A percentile compares a stretch with the other conserved stretches of the same genome.
These are phyloP conservation scores for Oplegnathus fasciatus DNA, from an alignment of 2,113 vertebrate species.

Conservation along the genomic window DNA sequence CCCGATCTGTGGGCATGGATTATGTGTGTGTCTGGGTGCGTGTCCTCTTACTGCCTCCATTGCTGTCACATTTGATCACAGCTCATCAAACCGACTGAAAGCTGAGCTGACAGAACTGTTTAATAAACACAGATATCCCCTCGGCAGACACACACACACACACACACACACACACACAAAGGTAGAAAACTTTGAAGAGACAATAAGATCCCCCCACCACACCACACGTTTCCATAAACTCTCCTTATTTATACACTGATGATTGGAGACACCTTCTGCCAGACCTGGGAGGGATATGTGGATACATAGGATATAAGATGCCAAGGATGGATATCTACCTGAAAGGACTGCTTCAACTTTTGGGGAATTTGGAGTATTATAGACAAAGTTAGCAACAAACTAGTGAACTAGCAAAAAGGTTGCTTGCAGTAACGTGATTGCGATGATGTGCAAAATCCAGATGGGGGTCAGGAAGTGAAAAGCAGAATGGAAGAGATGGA, in stretches of 20 bases:
- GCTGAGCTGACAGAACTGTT: conserved; percentile 57
- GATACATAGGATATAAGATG: not conserved
- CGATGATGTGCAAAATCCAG: too few relatives aligned
- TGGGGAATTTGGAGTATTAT: not conserved
- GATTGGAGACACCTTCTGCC: not conserved
- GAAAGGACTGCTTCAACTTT: not conserved
- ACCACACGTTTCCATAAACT: not conserved
- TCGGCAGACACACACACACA: too few relatives aligned
- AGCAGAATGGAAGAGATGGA: too few relatives aligned
- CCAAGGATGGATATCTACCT: not conserved
- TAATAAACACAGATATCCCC: conserved; percentile 45
- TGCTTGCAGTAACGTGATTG: too few relatives aligned
- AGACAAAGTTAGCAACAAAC: too few relatives aligned
- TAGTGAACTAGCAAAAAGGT: too few relatives aligned
- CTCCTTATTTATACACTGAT: conserved; percentile 1
- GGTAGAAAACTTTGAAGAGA: conserved; percentile 10
- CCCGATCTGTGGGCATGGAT: conserved; percentile 40
- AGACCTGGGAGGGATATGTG: not conserved
- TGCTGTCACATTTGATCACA: conserved; percentile 60
- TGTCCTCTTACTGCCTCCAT: conserved; percentile 26
- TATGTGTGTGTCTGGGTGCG: conserved; percentile 22
- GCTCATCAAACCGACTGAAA: conserved; percentile 57
- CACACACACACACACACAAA: conserved; percentile 9
- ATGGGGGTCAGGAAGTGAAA: too few relatives aligned
- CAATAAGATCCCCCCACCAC: conserved; percentile 2